Evolutionary conservation across 2,113 vertebrate genomes (phyloP).

Genomic region (Cisticola juncidis): DNA sequence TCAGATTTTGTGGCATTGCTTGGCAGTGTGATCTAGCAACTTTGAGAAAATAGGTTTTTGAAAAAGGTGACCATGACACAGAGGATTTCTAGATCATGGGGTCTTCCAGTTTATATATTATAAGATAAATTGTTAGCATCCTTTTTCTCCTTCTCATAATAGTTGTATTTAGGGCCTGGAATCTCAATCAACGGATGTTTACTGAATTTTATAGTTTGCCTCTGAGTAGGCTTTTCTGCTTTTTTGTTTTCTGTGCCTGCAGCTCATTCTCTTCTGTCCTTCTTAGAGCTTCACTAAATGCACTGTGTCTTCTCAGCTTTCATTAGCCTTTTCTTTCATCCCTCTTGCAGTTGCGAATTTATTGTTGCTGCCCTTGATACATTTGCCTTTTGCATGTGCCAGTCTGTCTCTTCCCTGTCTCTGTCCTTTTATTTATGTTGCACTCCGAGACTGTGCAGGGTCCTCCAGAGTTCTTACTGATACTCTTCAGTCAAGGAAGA

Average conservation of each 20-base stretch:
- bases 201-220: background rate
- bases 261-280: background rate
- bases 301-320: background rate
- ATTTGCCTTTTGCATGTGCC: background rate
- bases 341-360: background rate
- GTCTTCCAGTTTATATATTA: background rate
- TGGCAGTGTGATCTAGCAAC: background rate
- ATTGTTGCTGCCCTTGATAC: background rate
- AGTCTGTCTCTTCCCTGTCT: background rate
- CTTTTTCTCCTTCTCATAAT: background rate
- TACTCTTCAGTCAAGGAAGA: background rate
- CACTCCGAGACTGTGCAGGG: background rate
- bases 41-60: background rate
- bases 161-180: background rate
- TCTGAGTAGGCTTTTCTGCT: background rate
- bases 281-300: background rate
- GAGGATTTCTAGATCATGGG: background rate
- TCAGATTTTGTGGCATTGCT: background rate
- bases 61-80: background rate
- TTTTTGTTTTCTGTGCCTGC: background rate
- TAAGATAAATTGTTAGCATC: background rate
- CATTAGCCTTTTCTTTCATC: background rate
- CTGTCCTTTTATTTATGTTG: background rate
- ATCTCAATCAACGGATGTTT: background rate
- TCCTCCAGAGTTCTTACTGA: background rate